Evolutionary conservation across 2,113 vertebrate species (phyloP), one percentile per base, ranked within the genome.

Genomic region (Naja naja): DNA sequence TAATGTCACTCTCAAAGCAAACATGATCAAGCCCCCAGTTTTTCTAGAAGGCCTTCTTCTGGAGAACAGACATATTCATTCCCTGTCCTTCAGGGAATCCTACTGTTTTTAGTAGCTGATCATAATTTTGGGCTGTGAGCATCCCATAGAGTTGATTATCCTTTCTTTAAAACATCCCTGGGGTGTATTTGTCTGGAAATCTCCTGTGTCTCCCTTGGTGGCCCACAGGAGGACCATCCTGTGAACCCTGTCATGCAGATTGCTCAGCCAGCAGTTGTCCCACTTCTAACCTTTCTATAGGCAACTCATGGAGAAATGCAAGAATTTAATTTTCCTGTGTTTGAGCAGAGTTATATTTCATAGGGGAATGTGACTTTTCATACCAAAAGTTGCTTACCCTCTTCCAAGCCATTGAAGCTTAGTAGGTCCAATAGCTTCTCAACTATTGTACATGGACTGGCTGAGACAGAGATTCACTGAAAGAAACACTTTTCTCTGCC

Each of bases 1-100:
- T n/a, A n/a, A 93, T 30, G 74, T 52, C 88, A 90, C 54, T 52
- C 53, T 93, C 87, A 9, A 89, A 89, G 49, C 43, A 30, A 93
- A 91, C 39, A 91, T 6, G 10, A 52, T 47, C 18, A 39, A 30
- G 3, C 53, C 1, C 5, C 64, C 34, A 22, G 18, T 47, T 23
- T 81, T 93, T 88, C 86, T 88, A n/a, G 74, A 81, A 39, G 53
- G 22, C 27, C 89, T 91, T 90, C 39, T 18, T 11, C 60, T 25
- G 39, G 39, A 56, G 34, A 81, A 88, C 3, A 88, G 25, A n/a
- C 27, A 39, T 60, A 49, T 88, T 91, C 85, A 91, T 55, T 88
- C 60, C 4, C 52, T 45, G 1, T 11, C 10, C 27, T 60, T 25
- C 54, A 52, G 49, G 49, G 49, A 52, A 52, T 12, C 49, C 20